Base-by-base conservation (phyloP, 2,113 vertebrate species). In the Tautogolabrus adspersus region DNA sequence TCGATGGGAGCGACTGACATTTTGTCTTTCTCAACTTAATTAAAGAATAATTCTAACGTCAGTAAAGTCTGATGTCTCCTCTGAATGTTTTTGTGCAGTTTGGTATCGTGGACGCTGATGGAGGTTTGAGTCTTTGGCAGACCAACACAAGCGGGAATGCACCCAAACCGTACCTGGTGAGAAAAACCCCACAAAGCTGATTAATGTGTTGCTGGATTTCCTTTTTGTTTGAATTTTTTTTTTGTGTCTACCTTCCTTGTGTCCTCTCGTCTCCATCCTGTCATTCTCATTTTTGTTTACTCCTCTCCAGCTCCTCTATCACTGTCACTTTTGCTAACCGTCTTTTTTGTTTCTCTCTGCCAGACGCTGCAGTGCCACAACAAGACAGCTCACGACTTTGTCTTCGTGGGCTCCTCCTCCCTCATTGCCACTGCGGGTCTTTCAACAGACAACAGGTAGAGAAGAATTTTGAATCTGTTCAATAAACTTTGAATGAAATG, bases 291-390 rank as follows among this genome's bases (percentile, higher is more conserved):
- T 77, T 60, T 44, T 52, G 21, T 80, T 55, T 51, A 7, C 11
- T 66, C 62, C 23, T 66, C 55, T 49, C 19, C 58, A 54, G 55
- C 64, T 16, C 68, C 58, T 68, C 60, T 64, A 6, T 83, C 69
- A 63, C 63, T 72, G 76, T 83, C 77, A 71, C 49, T 22, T 1
- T 47, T 22, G 42, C 44, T 74, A 59, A 83, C 11, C 26, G 15
- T 81, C 56, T 37, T 61, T 52, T 72, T 21, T 75, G 16, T 74
- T 52, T 83, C 66, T 81, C 15, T 65, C 46, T 38, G 55, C 42
- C 92, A 99, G 98, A 97, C 94, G 0, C 92, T 97, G 95, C 97
- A 99, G 69, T 99, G 98, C 92, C 98, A 99, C 93, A 99, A 96
- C 91, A 99, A 98, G 93, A 99, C 97, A 18, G 96, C 97, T 77